These are phyloP conservation scores for Mesochorus sp. DNA, from an alignment of 2,888 invertebrate genomes.

Conservation along the genomic window DNA sequence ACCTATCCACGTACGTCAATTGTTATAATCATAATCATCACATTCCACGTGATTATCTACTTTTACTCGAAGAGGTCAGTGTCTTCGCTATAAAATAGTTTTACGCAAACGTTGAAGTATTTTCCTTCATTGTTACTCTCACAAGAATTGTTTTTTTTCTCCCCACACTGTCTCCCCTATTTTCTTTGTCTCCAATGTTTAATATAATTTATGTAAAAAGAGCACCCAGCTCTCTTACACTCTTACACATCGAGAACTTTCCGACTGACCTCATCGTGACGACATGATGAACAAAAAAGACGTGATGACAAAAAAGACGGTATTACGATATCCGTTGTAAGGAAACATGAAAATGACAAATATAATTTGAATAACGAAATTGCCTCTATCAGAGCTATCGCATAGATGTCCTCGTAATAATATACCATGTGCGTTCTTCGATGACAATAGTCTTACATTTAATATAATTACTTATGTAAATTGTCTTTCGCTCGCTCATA, in stretches of 20 bases:
- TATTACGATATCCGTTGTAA: not conserved
- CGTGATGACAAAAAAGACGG: too few relatives aligned
- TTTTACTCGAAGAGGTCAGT: not conserved
- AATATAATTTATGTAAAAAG: not conserved
- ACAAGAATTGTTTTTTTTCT: not conserved
- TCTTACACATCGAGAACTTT: not conserved
- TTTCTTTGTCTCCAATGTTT: not conserved
- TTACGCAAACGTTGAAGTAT: not conserved
- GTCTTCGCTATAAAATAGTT: not conserved
- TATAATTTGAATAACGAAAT: slow-evolving; percentile 21
- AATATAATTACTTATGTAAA: not conserved
- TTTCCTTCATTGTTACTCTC: not conserved
- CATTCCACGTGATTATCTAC: too few relatives aligned
- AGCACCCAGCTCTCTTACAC: not conserved
- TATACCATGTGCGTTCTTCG: not conserved
- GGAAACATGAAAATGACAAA: not conserved
- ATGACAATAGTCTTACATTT: not conserved
- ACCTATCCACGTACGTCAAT: too few relatives aligned
- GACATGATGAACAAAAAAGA: not conserved
- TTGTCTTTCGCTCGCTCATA: not conserved
- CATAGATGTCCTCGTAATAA: not conserved
- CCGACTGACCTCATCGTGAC: slow-evolving; percentile 2
- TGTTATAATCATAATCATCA: too few relatives aligned
- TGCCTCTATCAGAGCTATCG: not conserved
- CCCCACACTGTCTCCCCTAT: not conserved